Conservation (phyloP, 2,797 vertebrate species). For the Tangara arthus region DNA sequence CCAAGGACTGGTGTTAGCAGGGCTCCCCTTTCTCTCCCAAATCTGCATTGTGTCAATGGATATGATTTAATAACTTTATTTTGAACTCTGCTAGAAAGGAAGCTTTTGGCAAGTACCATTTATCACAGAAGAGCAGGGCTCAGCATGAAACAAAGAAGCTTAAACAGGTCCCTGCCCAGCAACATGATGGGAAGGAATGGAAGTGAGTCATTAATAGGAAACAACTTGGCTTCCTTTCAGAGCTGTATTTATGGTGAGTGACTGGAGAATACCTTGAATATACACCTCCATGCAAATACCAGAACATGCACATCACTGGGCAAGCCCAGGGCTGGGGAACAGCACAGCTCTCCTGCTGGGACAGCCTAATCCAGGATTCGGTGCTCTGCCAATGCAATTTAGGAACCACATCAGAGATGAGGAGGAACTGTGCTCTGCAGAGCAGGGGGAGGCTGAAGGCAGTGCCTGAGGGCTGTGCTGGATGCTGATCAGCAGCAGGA, state of each 20-base stretch:
- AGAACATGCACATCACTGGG: background rate
- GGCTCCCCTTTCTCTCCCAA: background rate
- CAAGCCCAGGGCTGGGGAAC: background rate
- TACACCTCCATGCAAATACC: background rate
- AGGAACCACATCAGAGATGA: background rate
- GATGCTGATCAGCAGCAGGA: background rate
- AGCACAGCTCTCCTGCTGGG: background rate
- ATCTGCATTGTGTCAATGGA: background rate
- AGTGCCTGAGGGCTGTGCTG: background rate
- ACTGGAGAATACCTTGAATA: background rate
- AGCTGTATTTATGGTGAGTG: background rate
- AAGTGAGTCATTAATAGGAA: background rate
- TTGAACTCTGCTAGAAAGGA: background rate
- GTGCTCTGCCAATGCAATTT: background rate
- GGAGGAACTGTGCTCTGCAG: background rate
- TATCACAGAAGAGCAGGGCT: conserved; percentile 38
- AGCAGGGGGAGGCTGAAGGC: background rate
- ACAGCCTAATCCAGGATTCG: background rate
- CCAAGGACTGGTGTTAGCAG: background rate
- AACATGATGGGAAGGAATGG: background rate
- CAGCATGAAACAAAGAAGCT: conserved; percentile 4
- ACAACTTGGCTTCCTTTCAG: background rate
- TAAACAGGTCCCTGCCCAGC: background rate
- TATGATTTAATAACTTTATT: conserved; percentile 7
- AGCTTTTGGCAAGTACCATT: conserved; percentile 2